Evolutionary conservation across 2,888 invertebrate genomes (phyloP), one percentile per base, ranked within the genome.

Genomic region (Drepana falcataria): DNA sequence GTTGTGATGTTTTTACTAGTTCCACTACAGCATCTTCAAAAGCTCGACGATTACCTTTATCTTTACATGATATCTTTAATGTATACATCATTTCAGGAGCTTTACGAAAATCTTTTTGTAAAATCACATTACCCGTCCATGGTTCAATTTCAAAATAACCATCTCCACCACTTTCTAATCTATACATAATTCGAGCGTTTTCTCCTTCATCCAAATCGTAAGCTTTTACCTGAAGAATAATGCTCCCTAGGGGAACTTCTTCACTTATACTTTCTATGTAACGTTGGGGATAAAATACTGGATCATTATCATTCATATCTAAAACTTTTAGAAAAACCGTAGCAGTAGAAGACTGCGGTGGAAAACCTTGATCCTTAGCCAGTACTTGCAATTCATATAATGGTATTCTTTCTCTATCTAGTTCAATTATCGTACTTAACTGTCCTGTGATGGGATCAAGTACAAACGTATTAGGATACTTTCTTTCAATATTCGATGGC

Each of bases 281-380:
- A 72, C 94, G 93, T 75, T 93, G 93, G 0, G 98, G 98, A 87
- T 98, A 98, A 89, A 99, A 98, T 71, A 94, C 93, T 0, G 98
- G 98, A 68, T 94, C 93, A 81, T 98, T 98, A 84, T 99, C 98
- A 82, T 99, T 98, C 9, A 97, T 94, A 85, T 98, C 98, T 58
- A 94, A 90, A 33, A 99, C 93, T 64, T 92, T 94, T 4, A 99
- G 85, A 71, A 93, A 92, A 53, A 99, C 95, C 0, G 97, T 96
- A 5, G 97, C 97, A 0, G 97, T 97, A 4, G 98, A 96, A 33
- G 97, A 96, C 77, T 97, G 95, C 0, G 97, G 95, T 37, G 97
- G 97, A 71, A 94, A 94, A 5, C 98, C 98, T 88, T 97, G 96
- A 91, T 99, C 98, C 85, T 94, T 95, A 9, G 98, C 98, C 54